These are phyloP conservation scores for Platycercus adscitus DNA, from an alignment of 2,113 vertebrate genomes.

Conservation along the genomic window DNA sequence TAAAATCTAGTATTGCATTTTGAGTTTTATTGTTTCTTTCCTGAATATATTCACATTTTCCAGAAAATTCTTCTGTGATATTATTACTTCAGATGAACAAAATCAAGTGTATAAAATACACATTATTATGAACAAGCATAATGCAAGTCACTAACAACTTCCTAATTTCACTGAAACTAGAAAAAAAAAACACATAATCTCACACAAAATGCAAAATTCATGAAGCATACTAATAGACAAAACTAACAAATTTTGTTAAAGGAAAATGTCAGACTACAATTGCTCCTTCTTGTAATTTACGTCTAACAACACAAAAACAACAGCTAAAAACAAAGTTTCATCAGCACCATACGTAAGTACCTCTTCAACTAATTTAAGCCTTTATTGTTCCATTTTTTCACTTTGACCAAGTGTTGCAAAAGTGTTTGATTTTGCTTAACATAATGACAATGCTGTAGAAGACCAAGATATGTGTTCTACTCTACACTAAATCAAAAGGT, in stretches of 20 bases:
- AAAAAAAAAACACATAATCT: not conserved
- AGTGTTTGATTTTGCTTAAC: not conserved
- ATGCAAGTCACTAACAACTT: not conserved
- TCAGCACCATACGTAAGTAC: not conserved
- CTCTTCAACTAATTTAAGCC: not conserved
- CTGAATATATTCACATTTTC: not conserved
- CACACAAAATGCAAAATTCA: not conserved
- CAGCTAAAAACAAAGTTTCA: not conserved
- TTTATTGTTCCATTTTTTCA: conserved; percentile 2
- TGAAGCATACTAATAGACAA: not conserved
- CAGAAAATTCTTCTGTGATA: not conserved
- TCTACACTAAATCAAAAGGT: conserved; percentile 62
- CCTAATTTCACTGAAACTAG: not conserved
- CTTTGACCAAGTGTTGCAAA: not conserved
- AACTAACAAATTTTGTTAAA: not conserved
- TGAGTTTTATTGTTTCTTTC: not conserved
- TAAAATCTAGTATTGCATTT: not conserved
- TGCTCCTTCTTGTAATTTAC: not conserved
- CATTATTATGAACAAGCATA: not conserved
- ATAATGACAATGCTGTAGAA: conserved; percentile 17
- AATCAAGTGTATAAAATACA: not conserved
- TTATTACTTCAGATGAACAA: not conserved
- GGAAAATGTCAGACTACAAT: not conserved
- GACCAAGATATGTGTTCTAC: not conserved
- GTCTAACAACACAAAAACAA: not conserved